A percentile compares a stretch with the other conserved stretches of the same genome.
These are phyloP conservation scores for Sebastes trivittatus DNA, from an alignment of 2,797 vertebrate species.

Conservation along the genomic window DNA sequence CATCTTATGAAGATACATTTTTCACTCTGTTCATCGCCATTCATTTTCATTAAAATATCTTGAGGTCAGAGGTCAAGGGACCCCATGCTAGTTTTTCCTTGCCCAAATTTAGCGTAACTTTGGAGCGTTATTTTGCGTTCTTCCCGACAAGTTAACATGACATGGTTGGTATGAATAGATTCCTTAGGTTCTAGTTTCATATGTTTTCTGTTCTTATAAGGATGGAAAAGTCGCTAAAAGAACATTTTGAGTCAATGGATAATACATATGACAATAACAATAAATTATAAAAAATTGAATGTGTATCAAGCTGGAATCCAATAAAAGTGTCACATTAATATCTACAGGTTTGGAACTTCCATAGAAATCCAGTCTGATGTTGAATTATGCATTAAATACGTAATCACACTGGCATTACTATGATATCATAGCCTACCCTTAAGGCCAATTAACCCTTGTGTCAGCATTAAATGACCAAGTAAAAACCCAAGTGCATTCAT, in stretches of 20 bases:
- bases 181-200: no score
- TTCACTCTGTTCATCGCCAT: no score
- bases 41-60: no score
- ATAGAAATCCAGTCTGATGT: conserved; percentile 8
- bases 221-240: background rate
- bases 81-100: no score
- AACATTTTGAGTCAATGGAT: background rate
- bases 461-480: conserved; percentile 42
- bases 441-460: conserved; percentile 59
- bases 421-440: conserved; percentile 50
- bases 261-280: background rate
- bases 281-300: background rate
- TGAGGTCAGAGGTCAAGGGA: no score
- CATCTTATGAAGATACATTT: no score
- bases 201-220: background rate
- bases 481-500: conserved; percentile 55
- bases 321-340: conserved; percentile 10
- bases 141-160: no score
- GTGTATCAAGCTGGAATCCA: background rate
- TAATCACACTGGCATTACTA: conserved; percentile 40
- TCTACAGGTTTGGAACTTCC: background rate
- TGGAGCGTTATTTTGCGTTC: no score
- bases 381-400: conserved; percentile 42
- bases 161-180: no score
- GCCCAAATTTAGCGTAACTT: no score